phyloP scores from a whole-genome alignment of 2,888 invertebrate genomes.

The Trypoxylon attenuatum region DNA sequence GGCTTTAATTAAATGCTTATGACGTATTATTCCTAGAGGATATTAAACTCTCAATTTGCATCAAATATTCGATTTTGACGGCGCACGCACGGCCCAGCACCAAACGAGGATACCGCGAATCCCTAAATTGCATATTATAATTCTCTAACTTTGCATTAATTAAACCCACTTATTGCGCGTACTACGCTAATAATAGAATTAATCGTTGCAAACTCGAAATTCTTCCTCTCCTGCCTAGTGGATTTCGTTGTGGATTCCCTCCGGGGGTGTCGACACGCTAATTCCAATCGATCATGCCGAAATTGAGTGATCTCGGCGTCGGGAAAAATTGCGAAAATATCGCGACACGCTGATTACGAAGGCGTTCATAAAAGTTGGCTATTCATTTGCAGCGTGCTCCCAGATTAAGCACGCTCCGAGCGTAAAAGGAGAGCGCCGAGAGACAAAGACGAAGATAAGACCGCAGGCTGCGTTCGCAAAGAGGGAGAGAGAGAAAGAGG shows the following conservation, averaged over 20 bases:
- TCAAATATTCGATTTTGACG: constrained; percentile 37
- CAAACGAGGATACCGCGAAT: too few species aligned
- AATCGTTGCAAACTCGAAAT: too few species aligned
- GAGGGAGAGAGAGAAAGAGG: neutral
- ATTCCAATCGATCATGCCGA: neutral
- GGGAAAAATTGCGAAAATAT: neutral
- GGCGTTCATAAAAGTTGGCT: constrained; percentile 43
- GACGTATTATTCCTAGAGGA: constrained; percentile 37
- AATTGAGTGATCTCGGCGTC: neutral
- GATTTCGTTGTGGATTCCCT: too few species aligned
- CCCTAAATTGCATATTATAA: too few species aligned
- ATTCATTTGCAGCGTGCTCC: constrained; percentile 44
- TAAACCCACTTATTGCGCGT: too few species aligned
- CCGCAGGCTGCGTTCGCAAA: neutral
- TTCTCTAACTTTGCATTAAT: too few species aligned
- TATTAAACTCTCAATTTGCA: constrained; percentile 34
- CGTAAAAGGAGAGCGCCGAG: neutral
- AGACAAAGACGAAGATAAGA: neutral
- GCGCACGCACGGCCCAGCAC: too few species aligned
- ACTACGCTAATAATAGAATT: too few species aligned
- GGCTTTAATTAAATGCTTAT: constrained; percentile 49
- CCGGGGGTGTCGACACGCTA: neutral
- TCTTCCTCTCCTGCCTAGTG: too few species aligned
- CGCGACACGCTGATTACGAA: constrained; percentile 37
- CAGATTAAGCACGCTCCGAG: constrained; percentile 36